Conservation (phyloP, 92 coral and sea anemone species). For the Palythoa grandis region DNA sequence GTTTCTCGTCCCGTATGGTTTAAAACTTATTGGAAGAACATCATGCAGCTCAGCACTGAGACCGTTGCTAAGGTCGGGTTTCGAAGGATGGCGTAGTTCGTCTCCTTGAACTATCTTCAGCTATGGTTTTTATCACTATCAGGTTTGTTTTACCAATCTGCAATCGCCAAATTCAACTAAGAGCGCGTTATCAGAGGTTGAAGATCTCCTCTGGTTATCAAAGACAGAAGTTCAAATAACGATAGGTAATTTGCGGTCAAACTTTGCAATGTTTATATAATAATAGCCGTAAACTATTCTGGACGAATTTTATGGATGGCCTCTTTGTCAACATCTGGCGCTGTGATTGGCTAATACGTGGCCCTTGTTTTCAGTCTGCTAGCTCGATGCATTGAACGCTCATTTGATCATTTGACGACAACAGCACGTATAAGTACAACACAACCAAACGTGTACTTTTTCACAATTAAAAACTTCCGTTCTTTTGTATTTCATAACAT, state of each 20-base stretch:
- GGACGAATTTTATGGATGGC: not conserved
- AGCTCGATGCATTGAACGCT: no score
- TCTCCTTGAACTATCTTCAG: not conserved
- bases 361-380: not conserved
- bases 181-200: not conserved
- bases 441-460: no score
- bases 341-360: slow-evolving; percentile 8
- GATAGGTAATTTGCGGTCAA: not conserved
- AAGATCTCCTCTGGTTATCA: not conserved
- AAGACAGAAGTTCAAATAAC: not conserved
- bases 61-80: slow-evolving; percentile 1
- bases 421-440: no score
- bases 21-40: not conserved
- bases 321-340: not conserved
- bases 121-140: not conserved
- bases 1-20: not conserved
- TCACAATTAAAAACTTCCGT: no score
- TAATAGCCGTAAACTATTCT: not conserved
- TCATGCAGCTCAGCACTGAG: not conserved
- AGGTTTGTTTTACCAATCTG: not conserved
- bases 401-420: no score
- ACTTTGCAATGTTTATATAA: not conserved
- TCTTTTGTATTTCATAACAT: no score
- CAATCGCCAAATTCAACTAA: not conserved
- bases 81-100: not conserved